phyloP scores from a whole-genome alignment of 2,113 vertebrate genomes.

The Eulacestoma nigropectus region DNA sequence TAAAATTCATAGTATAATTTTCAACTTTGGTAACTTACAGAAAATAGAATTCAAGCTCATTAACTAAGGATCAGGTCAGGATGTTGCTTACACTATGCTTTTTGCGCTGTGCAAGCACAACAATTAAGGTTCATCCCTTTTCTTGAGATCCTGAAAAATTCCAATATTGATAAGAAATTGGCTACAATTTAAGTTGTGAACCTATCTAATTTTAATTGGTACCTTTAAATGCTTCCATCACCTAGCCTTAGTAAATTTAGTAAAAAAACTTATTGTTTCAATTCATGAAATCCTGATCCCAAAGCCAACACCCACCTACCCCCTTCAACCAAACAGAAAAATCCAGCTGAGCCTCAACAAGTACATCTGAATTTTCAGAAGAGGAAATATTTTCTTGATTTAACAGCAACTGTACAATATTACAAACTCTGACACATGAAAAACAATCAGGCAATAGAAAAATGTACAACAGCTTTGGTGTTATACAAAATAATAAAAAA shows the following conservation, averaged over 20 bases:
- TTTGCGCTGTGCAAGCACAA: constrained; percentile 17
- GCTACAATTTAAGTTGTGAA: background rate
- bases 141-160: background rate
- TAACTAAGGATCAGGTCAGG: background rate
- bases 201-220: background rate
- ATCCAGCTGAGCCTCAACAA: constrained; percentile 51
- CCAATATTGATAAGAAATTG: background rate
- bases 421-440: constrained; percentile 74
- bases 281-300: constrained; percentile 51
- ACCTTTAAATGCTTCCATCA: background rate
- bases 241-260: background rate
- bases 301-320: background rate
- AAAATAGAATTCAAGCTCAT: background rate
- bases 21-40: constrained; percentile 35
- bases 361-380: constrained; percentile 71
- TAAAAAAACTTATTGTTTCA: background rate
- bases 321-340: background rate
- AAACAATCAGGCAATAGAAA: constrained; percentile 77
- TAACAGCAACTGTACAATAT: constrained; percentile 77
- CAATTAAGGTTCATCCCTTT: background rate
- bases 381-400: constrained; percentile 69
- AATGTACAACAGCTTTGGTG: constrained; percentile 81
- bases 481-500: constrained; percentile 72
- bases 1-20: background rate
- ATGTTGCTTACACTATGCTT: background rate